Evolutionary conservation across 1,140 invertebrate species (phyloP).

Genomic region (Papilio machaon): DNA sequence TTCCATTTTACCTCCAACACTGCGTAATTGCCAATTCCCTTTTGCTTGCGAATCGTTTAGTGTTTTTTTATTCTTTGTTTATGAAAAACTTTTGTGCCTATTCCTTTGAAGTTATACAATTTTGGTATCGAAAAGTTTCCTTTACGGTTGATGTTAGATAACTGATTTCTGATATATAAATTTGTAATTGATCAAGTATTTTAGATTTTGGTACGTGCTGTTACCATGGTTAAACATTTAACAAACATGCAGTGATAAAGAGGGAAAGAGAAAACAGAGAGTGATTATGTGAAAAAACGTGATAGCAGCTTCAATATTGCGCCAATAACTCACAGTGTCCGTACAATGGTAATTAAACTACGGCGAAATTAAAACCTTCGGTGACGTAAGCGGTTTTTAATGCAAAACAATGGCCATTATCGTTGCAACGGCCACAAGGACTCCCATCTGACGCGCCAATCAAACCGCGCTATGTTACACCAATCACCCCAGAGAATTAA

Average conservation of each 20-base stretch:
- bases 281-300: not conserved
- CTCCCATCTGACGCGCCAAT: conserved; percentile 48
- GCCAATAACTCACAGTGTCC: not conserved
- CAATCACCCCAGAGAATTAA: conserved; percentile 61
- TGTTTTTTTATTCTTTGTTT: conserved; percentile 3
- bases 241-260: not conserved
- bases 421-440: conserved; percentile 40
- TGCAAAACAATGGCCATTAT: conserved; percentile 41
- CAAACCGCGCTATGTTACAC: conserved; percentile 50
- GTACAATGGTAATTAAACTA: not conserved
- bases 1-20: conserved; percentile 22
- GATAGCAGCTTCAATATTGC: not conserved
- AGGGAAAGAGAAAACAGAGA: not conserved
- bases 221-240: too few species aligned
- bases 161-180: too few species aligned
- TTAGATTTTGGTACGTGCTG: too few species aligned
- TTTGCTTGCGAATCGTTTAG: conserved; percentile 15
- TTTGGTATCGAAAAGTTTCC: not conserved
- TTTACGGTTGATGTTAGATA: too few species aligned
- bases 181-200: too few species aligned
- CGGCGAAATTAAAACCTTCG: conserved; percentile 30
- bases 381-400: conserved; percentile 46
- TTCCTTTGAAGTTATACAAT: not conserved
- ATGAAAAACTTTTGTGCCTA: not conserved
- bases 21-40: conserved; percentile 33